Conservation (phyloP, 2,888 invertebrate genomes). For the Oeneis ivallda region DNA sequence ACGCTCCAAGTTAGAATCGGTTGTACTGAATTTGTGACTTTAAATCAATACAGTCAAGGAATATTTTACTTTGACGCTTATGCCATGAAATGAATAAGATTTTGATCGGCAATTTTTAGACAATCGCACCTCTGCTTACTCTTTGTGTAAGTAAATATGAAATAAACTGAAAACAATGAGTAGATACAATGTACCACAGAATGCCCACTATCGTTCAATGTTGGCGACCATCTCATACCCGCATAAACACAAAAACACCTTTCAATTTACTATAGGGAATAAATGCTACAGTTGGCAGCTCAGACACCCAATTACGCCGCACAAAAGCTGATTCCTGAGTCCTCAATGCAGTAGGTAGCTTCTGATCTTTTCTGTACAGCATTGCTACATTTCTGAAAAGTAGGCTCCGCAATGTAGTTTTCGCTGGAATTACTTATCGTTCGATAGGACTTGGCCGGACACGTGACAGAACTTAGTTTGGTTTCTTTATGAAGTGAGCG, state of each 20-base stretch:
- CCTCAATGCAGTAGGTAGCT: conserved; percentile 19
- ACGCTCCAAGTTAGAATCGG: too few relatives aligned
- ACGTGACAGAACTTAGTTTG: neutral
- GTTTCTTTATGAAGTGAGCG: neutral
- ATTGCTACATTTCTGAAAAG: conserved; percentile 28
- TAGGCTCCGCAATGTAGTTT: neutral
- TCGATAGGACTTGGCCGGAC: too few relatives aligned
- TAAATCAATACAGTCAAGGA: too few relatives aligned
- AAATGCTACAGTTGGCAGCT: conserved; percentile 80
- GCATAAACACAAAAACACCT: conserved; percentile 74
- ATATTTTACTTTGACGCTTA: too few relatives aligned
- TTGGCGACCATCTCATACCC: conserved; percentile 44
- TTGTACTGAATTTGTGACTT: too few relatives aligned
- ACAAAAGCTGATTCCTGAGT: conserved; percentile 75
- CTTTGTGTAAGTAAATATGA: too few relatives aligned
- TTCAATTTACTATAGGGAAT: conserved; percentile 80
- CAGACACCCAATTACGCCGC: conserved; percentile 80
- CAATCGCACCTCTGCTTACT: too few relatives aligned
- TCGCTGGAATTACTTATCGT: neutral
- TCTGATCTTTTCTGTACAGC: conserved; percentile 44
- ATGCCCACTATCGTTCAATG: neutral
- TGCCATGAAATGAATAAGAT: too few relatives aligned
- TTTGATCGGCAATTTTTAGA: too few relatives aligned
- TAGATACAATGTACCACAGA: too few relatives aligned
- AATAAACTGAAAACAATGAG: too few relatives aligned